Percentiles rank a stretch among this genome's conserved stretches.
Conservation (phyloP, 2,888 invertebrate species). For the Eupithecia vulgata region DNA sequence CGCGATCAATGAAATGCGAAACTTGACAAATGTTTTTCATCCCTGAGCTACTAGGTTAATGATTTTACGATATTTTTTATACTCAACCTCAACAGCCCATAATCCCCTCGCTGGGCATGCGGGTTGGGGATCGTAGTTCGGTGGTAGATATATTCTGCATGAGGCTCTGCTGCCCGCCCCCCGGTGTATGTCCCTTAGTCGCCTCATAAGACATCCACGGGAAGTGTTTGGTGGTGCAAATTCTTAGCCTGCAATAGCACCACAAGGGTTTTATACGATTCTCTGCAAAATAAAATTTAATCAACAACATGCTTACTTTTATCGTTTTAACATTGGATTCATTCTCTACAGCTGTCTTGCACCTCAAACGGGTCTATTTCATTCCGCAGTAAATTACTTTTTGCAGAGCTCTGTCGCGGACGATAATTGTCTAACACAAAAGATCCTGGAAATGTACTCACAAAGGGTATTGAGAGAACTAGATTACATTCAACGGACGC, state of each 20-base stretch:
- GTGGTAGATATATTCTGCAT: too few species aligned
- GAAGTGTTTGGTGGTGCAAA: too few species aligned
- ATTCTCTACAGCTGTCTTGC: conserved; percentile 42
- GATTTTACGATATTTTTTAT: too few species aligned
- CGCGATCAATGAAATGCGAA: not conserved
- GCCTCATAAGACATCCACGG: too few species aligned
- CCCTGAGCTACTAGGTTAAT: too few species aligned
- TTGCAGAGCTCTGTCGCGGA: conserved; percentile 64
- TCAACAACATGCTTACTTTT: not conserved
- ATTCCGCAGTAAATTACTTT: conserved; percentile 68
- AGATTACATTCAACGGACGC: conserved; percentile 67
- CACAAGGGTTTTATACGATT: too few species aligned
- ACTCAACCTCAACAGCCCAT: too few species aligned
- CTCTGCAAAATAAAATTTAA: not conserved
- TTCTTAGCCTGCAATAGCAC: too few species aligned
- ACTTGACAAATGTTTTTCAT: not conserved
- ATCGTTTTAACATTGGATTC: conserved; percentile 2
- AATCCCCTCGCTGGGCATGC: too few species aligned
- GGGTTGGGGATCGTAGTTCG: too few species aligned
- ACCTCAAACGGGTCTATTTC: conserved; percentile 52
- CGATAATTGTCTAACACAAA: conserved; percentile 79
- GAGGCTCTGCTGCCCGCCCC: too few species aligned
- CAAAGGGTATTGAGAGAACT: conserved; percentile 77
- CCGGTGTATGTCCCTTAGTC: too few species aligned
- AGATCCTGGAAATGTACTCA: conserved; percentile 69